phyloP scores from a whole-genome alignment of 2,113 vertebrate species.

The Phyllopteryx taeniolatus region DNA sequence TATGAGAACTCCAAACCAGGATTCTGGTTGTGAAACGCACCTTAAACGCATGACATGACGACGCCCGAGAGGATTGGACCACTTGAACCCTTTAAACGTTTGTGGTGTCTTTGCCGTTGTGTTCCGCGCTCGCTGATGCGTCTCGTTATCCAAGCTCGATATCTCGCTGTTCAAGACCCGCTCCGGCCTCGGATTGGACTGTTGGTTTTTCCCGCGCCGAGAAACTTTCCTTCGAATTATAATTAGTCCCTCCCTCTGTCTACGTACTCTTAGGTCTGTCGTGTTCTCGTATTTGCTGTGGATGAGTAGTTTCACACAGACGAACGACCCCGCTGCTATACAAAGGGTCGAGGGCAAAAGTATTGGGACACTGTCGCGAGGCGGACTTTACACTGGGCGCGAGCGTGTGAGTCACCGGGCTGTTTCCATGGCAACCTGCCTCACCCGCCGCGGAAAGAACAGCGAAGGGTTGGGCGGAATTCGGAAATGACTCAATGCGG shows the following conservation, averaged over 20 bases:
- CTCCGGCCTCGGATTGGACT: conserved; percentile 80
- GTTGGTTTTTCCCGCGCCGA: conserved; percentile 60
- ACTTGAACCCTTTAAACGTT: conserved; percentile 57
- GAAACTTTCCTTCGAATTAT: conserved; percentile 56
- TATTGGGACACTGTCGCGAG: background rate
- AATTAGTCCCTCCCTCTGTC: conserved; percentile 66
- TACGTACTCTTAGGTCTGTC: conserved; percentile 63
- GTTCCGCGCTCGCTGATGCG: conserved; percentile 65
- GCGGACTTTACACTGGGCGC: background rate
- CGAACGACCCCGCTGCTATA: conserved; percentile 44
- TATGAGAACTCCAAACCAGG: conserved; percentile 1
- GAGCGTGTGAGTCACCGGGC: background rate
- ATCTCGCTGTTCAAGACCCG: conserved; percentile 86
- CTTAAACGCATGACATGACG: conserved; percentile 34
- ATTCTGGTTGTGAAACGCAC: conserved; percentile 40
- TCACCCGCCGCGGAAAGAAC: too few relatives aligned
- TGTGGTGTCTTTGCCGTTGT: conserved; percentile 57
- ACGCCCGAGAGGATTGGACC: conserved; percentile 61
- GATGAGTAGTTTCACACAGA: conserved; percentile 66
- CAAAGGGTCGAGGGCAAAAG: conserved; percentile 17
- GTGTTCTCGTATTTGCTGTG: conserved; percentile 66
- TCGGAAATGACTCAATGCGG: too few relatives aligned
- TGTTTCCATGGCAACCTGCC: too few relatives aligned
- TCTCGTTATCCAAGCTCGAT: conserved; percentile 60
- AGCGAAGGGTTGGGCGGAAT: too few relatives aligned